Conservation (phyloP, 2,797 vertebrate genomes). For the Neoniphon sammara region DNA sequence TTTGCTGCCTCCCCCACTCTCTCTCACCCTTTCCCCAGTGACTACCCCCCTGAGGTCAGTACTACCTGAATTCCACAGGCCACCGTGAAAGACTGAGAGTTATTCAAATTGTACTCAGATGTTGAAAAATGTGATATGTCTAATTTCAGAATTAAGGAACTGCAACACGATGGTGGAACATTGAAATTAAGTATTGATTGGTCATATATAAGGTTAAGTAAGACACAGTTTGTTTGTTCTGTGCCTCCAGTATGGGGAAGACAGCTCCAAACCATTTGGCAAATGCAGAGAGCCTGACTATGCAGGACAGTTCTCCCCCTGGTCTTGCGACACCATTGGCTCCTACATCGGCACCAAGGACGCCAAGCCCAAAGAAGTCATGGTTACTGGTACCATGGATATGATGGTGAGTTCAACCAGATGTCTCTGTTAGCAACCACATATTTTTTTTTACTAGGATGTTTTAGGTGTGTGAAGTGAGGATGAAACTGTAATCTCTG, state of each 20-base stretch:
- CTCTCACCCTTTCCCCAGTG: slow-evolving; percentile 89
- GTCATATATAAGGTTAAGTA: not conserved
- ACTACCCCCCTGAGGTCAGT: slow-evolving; percentile 91
- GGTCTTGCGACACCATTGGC: slow-evolving; percentile 98
- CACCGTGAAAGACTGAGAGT: not conserved
- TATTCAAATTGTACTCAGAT: not conserved
- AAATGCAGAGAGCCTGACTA: slow-evolving; percentile 94
- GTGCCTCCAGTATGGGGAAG: slow-evolving; percentile 90
- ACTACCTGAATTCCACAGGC: not conserved
- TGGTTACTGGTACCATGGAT: slow-evolving; percentile 89
- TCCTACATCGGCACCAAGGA: slow-evolving; percentile 99
- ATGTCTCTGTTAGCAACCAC: not conserved
- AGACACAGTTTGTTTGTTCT: slow-evolving; percentile 12
- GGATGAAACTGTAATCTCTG: not conserved
- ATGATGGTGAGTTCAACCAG: slow-evolving; percentile 88
- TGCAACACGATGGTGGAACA: not conserved
- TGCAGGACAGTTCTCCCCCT: slow-evolving; percentile 95
- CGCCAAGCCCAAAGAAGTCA: slow-evolving; percentile 95
- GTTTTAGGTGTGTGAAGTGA: not conserved
- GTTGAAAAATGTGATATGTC: not conserved
- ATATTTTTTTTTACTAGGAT: not conserved
- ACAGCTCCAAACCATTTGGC: slow-evolving; percentile 89
- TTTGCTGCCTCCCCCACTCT: slow-evolving; percentile 95
- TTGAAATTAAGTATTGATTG: not conserved
- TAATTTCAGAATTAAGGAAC: not conserved